phyloP scores from a whole-genome alignment of 1,140 invertebrate species.

The Zaprionus tsacasi region DNA sequence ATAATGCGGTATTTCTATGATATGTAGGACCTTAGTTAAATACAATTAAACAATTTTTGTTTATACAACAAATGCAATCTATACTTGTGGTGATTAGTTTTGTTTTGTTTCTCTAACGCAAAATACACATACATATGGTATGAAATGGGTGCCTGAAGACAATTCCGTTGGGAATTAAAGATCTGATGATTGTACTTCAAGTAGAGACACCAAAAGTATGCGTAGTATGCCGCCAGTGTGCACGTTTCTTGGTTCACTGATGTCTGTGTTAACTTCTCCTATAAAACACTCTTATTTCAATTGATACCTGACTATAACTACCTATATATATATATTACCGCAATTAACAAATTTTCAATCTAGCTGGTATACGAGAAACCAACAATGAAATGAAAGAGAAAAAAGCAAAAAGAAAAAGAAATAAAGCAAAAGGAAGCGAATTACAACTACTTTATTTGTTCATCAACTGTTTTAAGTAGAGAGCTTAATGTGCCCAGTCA shows the following conservation, averaged over 20 bases:
- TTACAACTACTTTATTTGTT: conserved; percentile 56
- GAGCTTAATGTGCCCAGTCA: conserved; percentile 80
- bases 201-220: background rate
- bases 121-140: background rate
- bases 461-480: conserved; percentile 73
- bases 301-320: conserved; percentile 79
- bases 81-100: conserved; percentile 30
- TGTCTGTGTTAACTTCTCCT: conserved; percentile 2
- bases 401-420: conserved; percentile 15
- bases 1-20: conserved; percentile 42
- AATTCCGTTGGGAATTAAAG: background rate
- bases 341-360: conserved; percentile 75
- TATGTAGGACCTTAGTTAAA: conserved; percentile 62
- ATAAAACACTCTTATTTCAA: conserved; percentile 59
- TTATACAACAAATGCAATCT: conserved; percentile 43
- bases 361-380: conserved; percentile 64
- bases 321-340: conserved; percentile 48
- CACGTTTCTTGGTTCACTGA: background rate
- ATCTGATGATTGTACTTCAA: background rate
- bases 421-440: conserved; percentile 35
- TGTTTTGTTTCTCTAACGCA: background rate
- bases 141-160: background rate
- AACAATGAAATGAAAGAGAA: conserved; percentile 22
- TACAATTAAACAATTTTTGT: conserved; percentile 51
- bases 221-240: too few relatives aligned